Evolutionary conservation across 2,113 vertebrate species (phyloP).

Genomic region (Ophthalmolycus amberensis): DNA sequence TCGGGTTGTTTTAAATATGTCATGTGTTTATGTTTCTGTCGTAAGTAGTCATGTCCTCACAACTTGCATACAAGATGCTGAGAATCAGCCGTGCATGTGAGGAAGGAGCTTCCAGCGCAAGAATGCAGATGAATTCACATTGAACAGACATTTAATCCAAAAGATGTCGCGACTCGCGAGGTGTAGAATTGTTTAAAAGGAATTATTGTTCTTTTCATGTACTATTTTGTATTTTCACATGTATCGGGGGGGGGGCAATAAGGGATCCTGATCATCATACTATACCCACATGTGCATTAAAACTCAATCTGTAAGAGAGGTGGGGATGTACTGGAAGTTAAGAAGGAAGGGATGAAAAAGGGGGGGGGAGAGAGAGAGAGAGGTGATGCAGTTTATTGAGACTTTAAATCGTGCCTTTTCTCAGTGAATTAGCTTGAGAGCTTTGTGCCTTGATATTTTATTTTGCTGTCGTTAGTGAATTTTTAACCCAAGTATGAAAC

Average conservation of each 20-base stretch:
- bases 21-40: not conserved
- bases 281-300: not conserved
- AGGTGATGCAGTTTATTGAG: not conserved
- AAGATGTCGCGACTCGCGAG: not conserved
- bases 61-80: not conserved
- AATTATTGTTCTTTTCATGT: conserved; percentile 6
- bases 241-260: no score
- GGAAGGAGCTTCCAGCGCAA: not conserved
- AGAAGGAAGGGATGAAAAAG: conserved; percentile 39
- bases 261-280: not conserved
- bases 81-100: conserved; percentile 1
- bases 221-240: not conserved
- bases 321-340: conserved; percentile 17
- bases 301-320: conserved; percentile 3
- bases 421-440: conserved; percentile 16
- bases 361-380: conserved; percentile 24
- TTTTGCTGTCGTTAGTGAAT: conserved; percentile 1
- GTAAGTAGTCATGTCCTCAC: not conserved
- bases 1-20: not conserved
- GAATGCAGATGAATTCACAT: not conserved
- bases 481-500: conserved; percentile 20
- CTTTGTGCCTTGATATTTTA: not conserved
- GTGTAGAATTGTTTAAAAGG: not conserved
- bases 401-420: not conserved
- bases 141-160: conserved; percentile 8